Evolutionary conservation across 1,140 invertebrate genomes (phyloP).

Genomic region (Coptotermes formosanus): DNA sequence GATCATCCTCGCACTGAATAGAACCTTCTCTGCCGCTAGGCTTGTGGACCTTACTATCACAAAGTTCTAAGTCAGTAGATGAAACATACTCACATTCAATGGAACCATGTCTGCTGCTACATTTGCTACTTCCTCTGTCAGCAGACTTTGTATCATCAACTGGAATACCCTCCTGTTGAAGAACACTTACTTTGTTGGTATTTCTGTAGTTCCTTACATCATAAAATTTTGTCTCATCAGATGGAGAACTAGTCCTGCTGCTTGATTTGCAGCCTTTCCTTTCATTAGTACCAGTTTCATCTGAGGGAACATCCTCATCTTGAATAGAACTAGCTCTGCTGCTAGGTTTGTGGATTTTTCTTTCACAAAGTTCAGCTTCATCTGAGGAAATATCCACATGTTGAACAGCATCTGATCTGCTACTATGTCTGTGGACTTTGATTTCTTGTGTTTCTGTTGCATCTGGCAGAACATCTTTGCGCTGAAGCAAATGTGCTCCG

Average conservation of each 20-base stretch:
- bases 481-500: background rate
- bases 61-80: background rate
- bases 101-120: background rate
- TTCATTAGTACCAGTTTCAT: background rate
- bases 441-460: background rate
- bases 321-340: background rate
- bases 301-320: background rate
- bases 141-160: background rate
- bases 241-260: background rate
- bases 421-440: background rate
- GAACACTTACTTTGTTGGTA: background rate
- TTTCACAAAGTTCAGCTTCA: background rate
- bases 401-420: background rate
- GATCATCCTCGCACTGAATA: background rate
- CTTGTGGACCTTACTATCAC: background rate
- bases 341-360: background rate
- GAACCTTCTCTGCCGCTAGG: background rate
- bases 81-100: background rate
- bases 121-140: background rate
- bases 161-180: background rate
- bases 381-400: background rate
- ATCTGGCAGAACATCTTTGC: background rate
- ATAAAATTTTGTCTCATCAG: background rate
- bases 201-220: background rate
- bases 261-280: background rate